A percentile compares a stretch with the other conserved stretches of the same genome.
phyloP scores from a whole-genome alignment of 2,797 vertebrate genomes.

The Lepus oiostolus region DNA sequence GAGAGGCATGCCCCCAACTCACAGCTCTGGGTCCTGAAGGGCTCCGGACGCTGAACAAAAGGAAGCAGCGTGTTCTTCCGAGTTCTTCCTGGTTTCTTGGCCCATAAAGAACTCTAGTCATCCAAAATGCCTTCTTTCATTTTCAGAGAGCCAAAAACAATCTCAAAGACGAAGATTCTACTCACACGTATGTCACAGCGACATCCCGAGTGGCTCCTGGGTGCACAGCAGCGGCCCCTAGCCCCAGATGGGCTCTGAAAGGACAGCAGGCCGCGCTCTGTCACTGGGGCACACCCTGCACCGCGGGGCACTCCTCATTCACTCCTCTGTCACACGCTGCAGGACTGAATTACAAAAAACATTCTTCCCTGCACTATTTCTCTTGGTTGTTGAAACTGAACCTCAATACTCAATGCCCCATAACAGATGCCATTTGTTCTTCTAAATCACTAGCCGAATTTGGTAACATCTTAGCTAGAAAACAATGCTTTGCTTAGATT shows the following conservation, averaged over 20 bases:
- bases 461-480: not conserved
- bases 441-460: not conserved
- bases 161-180: not conserved
- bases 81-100: conserved; percentile 57
- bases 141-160: conserved; percentile 65
- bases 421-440: not conserved
- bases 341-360: not conserved
- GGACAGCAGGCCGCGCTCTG: not conserved
- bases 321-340: not conserved
- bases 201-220: not conserved
- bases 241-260: not conserved
- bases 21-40: not conserved
- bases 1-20: not conserved
- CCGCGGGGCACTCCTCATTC: not conserved
- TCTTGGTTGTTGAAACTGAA: not conserved
- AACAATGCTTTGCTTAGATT: conserved; percentile 2
- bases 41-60: not conserved
- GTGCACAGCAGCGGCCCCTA: not conserved
- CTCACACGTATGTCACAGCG: not conserved
- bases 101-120: conserved; percentile 60
- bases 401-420: not conserved
- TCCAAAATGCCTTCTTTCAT: conserved; percentile 66
- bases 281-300: not conserved
- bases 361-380: not conserved
- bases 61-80: conserved; percentile 10